Conservation (phyloP, 2,113 vertebrate species). For the Datnioides undecimradiatus region DNA sequence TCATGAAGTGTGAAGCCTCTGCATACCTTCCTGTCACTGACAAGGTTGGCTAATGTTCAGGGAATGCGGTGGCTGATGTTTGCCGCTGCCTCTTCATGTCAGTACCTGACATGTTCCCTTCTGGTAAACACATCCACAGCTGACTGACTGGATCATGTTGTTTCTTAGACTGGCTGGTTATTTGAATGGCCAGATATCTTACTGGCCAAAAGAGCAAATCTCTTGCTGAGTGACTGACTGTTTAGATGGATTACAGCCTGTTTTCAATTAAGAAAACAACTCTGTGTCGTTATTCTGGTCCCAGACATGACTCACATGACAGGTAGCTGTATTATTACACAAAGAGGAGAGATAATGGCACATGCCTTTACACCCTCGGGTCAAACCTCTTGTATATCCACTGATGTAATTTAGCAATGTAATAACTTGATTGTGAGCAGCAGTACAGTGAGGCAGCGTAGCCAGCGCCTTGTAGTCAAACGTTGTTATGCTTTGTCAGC, state of each 20-base stretch:
- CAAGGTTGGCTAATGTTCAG: conserved; percentile 70
- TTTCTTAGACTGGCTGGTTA: conserved; percentile 5
- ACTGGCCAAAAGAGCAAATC: background rate
- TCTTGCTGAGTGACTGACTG: conserved; percentile 22
- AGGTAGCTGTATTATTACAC: conserved; percentile 27
- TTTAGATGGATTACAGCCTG: conserved; percentile 15
- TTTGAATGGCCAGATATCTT: conserved; percentile 8
- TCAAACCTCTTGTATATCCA: conserved; percentile 26
- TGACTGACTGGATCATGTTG: conserved; percentile 45
- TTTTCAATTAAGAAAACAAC: conserved; percentile 31
- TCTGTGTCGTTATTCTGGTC: conserved; percentile 12
- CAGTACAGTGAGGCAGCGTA: background rate
- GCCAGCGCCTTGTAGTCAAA: conserved; percentile 1
- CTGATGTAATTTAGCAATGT: conserved; percentile 6
- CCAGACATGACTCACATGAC: conserved; percentile 42
- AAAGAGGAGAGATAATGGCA: conserved; percentile 9
- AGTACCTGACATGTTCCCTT: conserved; percentile 75
- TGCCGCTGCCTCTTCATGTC: conserved; percentile 76
- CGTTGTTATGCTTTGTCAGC: background rate
- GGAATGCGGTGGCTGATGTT: conserved; percentile 77
- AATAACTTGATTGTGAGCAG: background rate
- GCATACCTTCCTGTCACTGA: conserved; percentile 77
- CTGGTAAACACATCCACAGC: conserved; percentile 60
- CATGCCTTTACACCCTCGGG: conserved; percentile 48
- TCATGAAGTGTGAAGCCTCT: conserved; percentile 45